Conservation (phyloP, 2,113 vertebrate genomes). For the Rutilus rutilus region DNA sequence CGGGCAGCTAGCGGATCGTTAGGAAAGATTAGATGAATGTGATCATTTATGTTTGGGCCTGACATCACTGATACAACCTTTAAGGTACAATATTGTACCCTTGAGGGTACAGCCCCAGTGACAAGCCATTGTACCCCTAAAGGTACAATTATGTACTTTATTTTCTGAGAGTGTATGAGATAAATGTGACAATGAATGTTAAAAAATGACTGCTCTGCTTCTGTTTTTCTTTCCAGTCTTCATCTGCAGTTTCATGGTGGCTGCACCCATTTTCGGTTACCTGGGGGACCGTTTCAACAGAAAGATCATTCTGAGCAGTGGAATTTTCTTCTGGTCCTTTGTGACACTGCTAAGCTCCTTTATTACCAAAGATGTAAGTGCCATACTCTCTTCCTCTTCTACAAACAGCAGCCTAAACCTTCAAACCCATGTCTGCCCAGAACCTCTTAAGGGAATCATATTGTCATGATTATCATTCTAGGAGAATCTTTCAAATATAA, state of each 20-base stretch:
- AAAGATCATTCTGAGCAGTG: slow-evolving; percentile 95
- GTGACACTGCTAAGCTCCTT: slow-evolving; percentile 96
- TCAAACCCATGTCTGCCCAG: neutral
- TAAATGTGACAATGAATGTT: neutral
- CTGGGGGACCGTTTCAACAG: slow-evolving; percentile 98
- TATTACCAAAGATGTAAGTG: slow-evolving; percentile 89
- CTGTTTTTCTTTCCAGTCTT: slow-evolving; percentile 82
- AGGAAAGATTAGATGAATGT: too few relatives aligned
- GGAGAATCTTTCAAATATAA: neutral
- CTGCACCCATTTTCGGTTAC: slow-evolving; percentile 97
- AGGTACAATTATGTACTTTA: too few relatives aligned
- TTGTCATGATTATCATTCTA: neutral
- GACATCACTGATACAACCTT: too few relatives aligned
- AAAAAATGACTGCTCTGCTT: slow-evolving; percentile 33
- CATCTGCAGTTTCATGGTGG: slow-evolving; percentile 99
- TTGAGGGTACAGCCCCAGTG: too few relatives aligned
- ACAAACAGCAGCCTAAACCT: neutral
- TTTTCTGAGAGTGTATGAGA: neutral
- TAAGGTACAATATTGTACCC: too few relatives aligned
- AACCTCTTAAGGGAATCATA: neutral
- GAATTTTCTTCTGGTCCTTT: slow-evolving; percentile 97
- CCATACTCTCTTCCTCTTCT: neutral
- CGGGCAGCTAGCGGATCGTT: too few relatives aligned
- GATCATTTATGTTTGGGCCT: too few relatives aligned
- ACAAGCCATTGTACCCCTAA: too few relatives aligned